These are phyloP conservation scores for Drosophila nr. perissopoda DNA, from an alignment of 2,888 invertebrate genomes.

Conservation along the genomic window DNA sequence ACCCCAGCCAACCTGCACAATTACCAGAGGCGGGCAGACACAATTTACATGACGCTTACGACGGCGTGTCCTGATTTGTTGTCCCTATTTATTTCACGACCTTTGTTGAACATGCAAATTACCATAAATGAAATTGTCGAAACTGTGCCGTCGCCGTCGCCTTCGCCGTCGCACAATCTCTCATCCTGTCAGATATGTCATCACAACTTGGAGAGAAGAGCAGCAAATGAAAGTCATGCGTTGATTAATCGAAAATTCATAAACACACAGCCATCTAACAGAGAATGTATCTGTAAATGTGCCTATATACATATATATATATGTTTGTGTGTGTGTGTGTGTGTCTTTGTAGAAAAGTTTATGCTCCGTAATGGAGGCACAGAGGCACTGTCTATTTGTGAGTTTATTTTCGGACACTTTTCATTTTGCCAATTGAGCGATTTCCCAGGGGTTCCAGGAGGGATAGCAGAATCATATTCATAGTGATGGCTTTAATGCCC, in stretches of 20 bases:
- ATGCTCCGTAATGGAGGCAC: constrained; percentile 17
- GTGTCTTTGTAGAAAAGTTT: constrained; percentile 18
- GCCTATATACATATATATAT: not conserved
- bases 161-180: constrained; percentile 46
- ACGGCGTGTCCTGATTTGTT: constrained; percentile 69
- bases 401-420: constrained; percentile 47
- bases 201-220: constrained; percentile 43
- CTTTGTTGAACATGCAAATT: constrained; percentile 83
- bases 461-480: constrained; percentile 2
- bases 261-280: constrained; percentile 34
- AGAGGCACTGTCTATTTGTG: constrained; percentile 23
- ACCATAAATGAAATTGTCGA: constrained; percentile 80
- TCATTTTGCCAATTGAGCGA: constrained; percentile 35
- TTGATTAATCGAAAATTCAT: constrained; percentile 75
- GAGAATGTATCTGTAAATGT: constrained; percentile 21
- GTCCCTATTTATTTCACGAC: constrained; percentile 76
- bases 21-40: constrained; percentile 67
- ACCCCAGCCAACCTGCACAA: constrained; percentile 50
- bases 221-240: constrained; percentile 61
- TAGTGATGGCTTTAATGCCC: constrained; percentile 1
- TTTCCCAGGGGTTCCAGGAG: constrained; percentile 4
- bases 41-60: constrained; percentile 65
- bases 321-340: not conserved
- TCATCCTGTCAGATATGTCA: constrained; percentile 77
- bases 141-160: constrained; percentile 27